Percentiles rank a stretch among this genome's conserved stretches.
Conservation (phyloP, 2,888 invertebrate genomes). For the Entomobrya multifasciata region DNA sequence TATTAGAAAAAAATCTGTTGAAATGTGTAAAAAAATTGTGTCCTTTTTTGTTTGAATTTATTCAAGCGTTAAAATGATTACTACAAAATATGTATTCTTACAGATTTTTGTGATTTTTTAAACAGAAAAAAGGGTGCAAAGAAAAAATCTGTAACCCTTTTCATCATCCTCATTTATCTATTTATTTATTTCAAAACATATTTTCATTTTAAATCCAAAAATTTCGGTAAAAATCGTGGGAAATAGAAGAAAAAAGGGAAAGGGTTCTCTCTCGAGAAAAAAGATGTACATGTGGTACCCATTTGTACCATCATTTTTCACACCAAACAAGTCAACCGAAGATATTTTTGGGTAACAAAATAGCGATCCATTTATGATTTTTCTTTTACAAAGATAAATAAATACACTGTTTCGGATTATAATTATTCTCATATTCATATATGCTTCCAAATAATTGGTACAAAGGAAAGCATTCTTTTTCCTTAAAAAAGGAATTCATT, state of each 20-base stretch:
- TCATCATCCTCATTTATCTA: slow-evolving; percentile 36
- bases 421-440: not conserved
- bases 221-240: slow-evolving; percentile 59
- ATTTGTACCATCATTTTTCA: slow-evolving; percentile 55
- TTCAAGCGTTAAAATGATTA: no score
- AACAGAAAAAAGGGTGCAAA: no score
- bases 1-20: not conserved
- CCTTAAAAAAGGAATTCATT: slow-evolving; percentile 43
- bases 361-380: slow-evolving; percentile 49
- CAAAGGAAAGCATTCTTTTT: slow-evolving; percentile 54
- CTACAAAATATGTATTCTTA: no score
- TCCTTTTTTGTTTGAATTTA: no score
- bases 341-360: slow-evolving; percentile 11
- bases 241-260: slow-evolving; percentile 58
- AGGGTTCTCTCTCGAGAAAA: no score
- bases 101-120: no score
- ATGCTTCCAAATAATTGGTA: slow-evolving; percentile 25
- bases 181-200: not conserved
- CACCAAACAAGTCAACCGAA: slow-evolving; percentile 5
- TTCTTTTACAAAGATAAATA: slow-evolving; percentile 62
- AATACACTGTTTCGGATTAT: slow-evolving; percentile 42
- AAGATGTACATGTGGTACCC: slow-evolving; percentile 64
- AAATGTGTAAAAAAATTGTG: no score
- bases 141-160: no score
- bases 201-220: slow-evolving; percentile 9